These are phyloP conservation scores for Celastrina argiolus DNA, from an alignment of 2,888 invertebrate genomes.

Conservation along the genomic window DNA sequence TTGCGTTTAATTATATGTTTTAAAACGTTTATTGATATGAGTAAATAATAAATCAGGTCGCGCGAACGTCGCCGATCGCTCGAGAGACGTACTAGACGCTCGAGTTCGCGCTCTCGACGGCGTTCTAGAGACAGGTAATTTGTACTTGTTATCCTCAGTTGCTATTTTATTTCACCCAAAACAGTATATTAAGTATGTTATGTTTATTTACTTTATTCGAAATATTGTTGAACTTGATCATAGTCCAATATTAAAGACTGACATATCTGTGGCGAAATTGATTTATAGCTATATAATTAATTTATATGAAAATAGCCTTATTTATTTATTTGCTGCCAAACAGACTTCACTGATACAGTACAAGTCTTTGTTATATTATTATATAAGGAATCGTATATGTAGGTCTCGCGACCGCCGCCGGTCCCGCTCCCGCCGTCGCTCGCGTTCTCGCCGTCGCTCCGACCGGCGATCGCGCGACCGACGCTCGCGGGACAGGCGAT, in stretches of 20 bases:
- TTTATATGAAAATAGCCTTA: no score
- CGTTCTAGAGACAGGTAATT: slow-evolving; percentile 71
- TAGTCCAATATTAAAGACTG: no score
- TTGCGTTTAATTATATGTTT: slow-evolving; percentile 6
- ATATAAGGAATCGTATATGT: neutral
- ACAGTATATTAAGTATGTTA: slow-evolving; percentile 6
- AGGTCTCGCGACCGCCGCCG: slow-evolving; percentile 66
- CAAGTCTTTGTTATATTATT: no score
- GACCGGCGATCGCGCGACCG: slow-evolving; percentile 58
- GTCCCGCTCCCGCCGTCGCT: slow-evolving; percentile 63
- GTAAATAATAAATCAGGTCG: slow-evolving; percentile 50
- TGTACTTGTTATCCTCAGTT: slow-evolving; percentile 31
- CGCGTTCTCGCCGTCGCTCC: slow-evolving; percentile 59
- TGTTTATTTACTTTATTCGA: slow-evolving; percentile 19
- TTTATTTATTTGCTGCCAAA: neutral
- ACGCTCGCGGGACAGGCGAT: slow-evolving; percentile 58
- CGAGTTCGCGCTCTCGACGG: slow-evolving; percentile 69
- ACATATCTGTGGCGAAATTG: no score
- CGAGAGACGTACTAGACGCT: slow-evolving; percentile 64
- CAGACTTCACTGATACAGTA: neutral
- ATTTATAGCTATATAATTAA: no score
- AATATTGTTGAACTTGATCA: neutral
- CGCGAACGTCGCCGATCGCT: slow-evolving; percentile 73
- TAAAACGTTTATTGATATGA: slow-evolving; percentile 16
- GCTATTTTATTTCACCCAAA: neutral